Evolutionary conservation across 2,797 vertebrate species (phyloP).

Genomic region (Gallinago stenura): DNA sequence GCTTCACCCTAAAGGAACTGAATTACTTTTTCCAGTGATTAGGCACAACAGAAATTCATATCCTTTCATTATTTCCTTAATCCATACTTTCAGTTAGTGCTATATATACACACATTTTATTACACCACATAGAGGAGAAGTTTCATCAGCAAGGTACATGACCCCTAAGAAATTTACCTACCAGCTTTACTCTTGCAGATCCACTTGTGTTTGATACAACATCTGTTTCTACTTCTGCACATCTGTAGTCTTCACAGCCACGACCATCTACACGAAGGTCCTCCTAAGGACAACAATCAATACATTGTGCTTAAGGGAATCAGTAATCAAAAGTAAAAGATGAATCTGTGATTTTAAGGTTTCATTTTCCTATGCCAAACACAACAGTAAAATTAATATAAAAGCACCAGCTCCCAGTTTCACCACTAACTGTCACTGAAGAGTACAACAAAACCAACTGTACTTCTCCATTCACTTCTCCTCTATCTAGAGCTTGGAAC

Average conservation of each 20-base stretch:
- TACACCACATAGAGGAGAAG: not conserved
- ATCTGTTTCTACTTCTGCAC: constrained; percentile 94
- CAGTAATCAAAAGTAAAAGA: not conserved
- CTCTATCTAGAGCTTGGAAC: not conserved
- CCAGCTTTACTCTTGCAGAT: constrained; percentile 94
- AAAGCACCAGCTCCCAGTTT: not conserved
- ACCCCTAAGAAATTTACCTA: constrained; percentile 61
- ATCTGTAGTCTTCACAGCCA: constrained; percentile 95
- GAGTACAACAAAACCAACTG: not conserved
- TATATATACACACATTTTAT: not conserved
- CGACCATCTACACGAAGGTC: constrained; percentile 93
- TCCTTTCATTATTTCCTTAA: not conserved
- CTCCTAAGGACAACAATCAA: constrained; percentile 81
- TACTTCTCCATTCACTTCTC: not conserved
- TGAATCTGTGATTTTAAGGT: not conserved
- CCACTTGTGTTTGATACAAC: constrained; percentile 97
- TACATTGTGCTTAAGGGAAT: not conserved
- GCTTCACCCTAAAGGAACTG: not conserved
- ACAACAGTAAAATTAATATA: not conserved
- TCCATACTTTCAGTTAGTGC: not conserved
- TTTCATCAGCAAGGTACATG: not conserved
- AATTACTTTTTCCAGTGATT: not conserved
- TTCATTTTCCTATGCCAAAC: not conserved
- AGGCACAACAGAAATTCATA: not conserved
- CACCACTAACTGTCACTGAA: too few species aligned